Percentiles rank a stretch among this genome's conserved stretches.
phyloP scores from a whole-genome alignment of 2,797 vertebrate species.

The Hephaestus fuliginosus region DNA sequence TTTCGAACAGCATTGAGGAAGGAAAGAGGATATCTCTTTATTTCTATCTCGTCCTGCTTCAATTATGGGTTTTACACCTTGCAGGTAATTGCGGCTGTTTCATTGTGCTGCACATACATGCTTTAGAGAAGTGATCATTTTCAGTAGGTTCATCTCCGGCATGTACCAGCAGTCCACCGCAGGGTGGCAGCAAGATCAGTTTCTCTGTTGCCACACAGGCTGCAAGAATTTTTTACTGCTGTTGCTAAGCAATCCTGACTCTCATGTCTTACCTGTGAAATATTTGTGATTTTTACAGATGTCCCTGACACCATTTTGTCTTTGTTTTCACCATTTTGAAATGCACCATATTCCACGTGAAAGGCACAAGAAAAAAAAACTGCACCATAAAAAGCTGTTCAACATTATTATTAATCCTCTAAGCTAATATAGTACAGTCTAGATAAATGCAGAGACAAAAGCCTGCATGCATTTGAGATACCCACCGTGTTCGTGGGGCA shows the following conservation, averaged over 20 bases:
- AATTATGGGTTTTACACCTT: constrained; percentile 8
- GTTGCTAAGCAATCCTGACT: constrained; percentile 85
- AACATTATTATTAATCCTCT: neutral
- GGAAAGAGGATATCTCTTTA: constrained; percentile 34
- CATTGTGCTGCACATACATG: neutral
- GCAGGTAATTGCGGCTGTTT: constrained; percentile 3
- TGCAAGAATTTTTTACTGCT: constrained; percentile 71
- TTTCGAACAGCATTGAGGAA: constrained; percentile 67
- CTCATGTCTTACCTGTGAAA: constrained; percentile 78
- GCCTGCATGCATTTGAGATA: constrained; percentile 16
- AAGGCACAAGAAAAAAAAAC: neutral
- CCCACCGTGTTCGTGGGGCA: neutral
- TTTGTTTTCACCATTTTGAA: constrained; percentile 75
- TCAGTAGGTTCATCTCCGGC: neutral
- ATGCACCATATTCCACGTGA: neutral
- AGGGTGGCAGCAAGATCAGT: constrained; percentile 79
- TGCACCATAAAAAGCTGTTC: neutral
- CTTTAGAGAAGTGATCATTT: constrained; percentile 19
- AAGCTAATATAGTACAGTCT: neutral
- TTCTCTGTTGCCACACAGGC: constrained; percentile 59
- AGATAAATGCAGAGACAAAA: neutral
- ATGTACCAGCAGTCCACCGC: constrained; percentile 60
- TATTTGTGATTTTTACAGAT: constrained; percentile 77
- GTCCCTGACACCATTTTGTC: constrained; percentile 81
- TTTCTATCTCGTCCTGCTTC: constrained; percentile 5